Percentiles rank a stretch among this genome's conserved stretches.
Evolutionary conservation across 2,113 vertebrate genomes (phyloP).

Genomic region (Chlorocebus sabaeus): DNA sequence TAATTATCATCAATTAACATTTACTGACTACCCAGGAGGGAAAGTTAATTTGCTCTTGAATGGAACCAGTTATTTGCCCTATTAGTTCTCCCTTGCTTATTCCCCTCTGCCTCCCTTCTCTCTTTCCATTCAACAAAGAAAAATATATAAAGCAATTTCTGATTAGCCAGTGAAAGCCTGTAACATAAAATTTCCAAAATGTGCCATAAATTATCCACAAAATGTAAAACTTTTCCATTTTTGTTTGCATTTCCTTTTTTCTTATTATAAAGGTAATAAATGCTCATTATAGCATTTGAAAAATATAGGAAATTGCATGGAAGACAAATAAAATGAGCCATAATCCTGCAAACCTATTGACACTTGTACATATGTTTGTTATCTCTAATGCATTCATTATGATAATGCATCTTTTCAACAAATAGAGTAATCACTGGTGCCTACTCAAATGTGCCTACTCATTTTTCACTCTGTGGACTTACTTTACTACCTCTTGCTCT

Average conservation of each 20-base stretch:
- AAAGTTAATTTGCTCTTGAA: slow-evolving; percentile 24
- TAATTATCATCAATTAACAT: slow-evolving; percentile 59
- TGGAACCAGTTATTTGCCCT: not conserved
- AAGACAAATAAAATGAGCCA: not conserved
- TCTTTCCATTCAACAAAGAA: not conserved
- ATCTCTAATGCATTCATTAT: not conserved
- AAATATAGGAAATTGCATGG: not conserved
- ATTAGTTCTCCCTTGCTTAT: not conserved
- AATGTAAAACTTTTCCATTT: not conserved
- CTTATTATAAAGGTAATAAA: not conserved
- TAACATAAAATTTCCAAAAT: not conserved
- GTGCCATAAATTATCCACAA: not conserved
- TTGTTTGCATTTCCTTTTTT: not conserved
- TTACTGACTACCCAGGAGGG: slow-evolving; percentile 24
- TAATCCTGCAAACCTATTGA: not conserved
- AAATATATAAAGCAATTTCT: not conserved
- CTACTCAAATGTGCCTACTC: not conserved
- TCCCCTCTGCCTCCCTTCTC: not conserved
- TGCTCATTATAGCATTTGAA: not conserved
- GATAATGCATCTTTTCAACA: not conserved
- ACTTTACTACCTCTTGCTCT: not conserved
- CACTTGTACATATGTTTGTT: not conserved
- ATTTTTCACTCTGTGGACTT: not conserved
- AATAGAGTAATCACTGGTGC: not conserved
- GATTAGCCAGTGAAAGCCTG: not conserved